phyloP scores from a whole-genome alignment of 2,113 vertebrate species.

The Ciconia maguari region DNA sequence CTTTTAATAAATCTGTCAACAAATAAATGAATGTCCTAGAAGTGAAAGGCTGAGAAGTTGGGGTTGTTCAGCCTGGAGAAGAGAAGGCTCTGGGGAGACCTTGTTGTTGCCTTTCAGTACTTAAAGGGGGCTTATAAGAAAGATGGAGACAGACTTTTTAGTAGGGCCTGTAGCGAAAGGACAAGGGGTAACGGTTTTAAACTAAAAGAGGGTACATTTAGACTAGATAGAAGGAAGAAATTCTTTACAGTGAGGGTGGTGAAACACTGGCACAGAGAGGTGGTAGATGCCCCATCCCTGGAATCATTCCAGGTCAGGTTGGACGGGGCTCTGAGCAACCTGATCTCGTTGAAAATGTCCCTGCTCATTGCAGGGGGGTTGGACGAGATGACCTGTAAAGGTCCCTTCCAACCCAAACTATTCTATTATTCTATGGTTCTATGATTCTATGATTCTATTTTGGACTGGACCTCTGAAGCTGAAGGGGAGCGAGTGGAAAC shows the following conservation, averaged over 20 bases:
- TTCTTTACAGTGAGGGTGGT: background rate
- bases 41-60: background rate
- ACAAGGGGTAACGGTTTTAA: background rate
- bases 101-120: fast-evolving
- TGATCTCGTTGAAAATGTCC: no score
- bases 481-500: background rate
- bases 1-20: background rate
- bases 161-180: no score
- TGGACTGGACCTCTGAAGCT: background rate
- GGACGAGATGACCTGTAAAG: background rate
- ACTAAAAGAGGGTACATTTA: background rate
- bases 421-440: background rate
- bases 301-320: background rate
- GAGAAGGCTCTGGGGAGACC: background rate
- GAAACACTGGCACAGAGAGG: background rate
- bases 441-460: background rate
- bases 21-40: background rate
- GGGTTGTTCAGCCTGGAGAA: background rate
- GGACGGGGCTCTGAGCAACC: background rate
- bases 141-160: background rate
- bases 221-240: background rate
- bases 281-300: background rate
- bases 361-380: background rate
- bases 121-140: background rate
- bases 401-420: background rate